phyloP scores from a whole-genome alignment of 1,140 invertebrate genomes.

The Drosophila persimilis region DNA sequence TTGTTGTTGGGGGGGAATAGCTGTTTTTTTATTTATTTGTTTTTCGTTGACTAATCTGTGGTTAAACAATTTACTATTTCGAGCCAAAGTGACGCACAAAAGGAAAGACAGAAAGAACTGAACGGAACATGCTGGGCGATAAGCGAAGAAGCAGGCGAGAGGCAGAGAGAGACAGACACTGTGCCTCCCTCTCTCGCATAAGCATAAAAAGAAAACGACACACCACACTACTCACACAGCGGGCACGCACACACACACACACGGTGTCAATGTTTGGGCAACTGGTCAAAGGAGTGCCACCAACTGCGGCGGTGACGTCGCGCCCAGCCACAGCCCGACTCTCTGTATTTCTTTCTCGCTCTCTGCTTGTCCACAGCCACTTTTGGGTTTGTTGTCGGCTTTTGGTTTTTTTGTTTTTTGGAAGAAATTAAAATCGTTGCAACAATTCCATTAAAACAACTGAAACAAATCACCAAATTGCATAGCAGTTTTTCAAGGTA shows the following conservation, averaged over 20 bases:
- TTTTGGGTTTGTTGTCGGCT: conserved; percentile 37
- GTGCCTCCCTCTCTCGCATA: conserved; percentile 33
- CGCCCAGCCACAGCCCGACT: conserved; percentile 38
- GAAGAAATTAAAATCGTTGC: conserved; percentile 40
- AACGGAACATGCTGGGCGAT: conserved; percentile 32
- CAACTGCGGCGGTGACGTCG: conserved; percentile 52
- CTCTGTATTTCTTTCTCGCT: neutral
- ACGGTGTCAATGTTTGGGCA: conserved; percentile 42
- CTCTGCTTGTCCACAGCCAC: conserved; percentile 9
- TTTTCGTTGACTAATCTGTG: conserved; percentile 70
- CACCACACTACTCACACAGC: conserved; percentile 1
- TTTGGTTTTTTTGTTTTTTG: conserved; percentile 26
- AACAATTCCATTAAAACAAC: conserved; percentile 8
- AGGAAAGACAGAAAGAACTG: conserved; percentile 12
- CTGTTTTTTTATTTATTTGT: conserved; percentile 57
- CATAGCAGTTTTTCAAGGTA: conserved; percentile 9
- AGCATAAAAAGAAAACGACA: conserved; percentile 66
- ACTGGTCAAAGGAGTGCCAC: conserved; percentile 67
- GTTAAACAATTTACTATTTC: conserved; percentile 76
- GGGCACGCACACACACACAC: conserved; percentile 29
- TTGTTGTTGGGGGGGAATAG: no score
- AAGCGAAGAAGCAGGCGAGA: conserved; percentile 30
- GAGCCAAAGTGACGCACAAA: conserved; percentile 65
- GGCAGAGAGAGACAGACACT: conserved; percentile 25
- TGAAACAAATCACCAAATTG: no score